phyloP scores from a whole-genome alignment of 2,113 vertebrate genomes.

The Lates calcarifer region DNA sequence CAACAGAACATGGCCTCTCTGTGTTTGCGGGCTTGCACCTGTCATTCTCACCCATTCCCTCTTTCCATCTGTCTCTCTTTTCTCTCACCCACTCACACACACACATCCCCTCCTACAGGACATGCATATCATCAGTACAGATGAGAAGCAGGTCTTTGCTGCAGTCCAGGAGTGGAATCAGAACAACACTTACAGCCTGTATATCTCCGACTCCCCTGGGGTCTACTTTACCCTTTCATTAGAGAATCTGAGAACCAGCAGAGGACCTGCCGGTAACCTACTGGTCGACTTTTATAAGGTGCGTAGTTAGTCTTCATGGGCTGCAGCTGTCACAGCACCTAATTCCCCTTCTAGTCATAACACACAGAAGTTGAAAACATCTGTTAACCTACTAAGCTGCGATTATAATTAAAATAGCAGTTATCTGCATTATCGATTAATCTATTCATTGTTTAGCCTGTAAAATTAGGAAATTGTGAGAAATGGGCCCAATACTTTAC shows the following conservation, averaged over 20 bases:
- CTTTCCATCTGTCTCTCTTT: neutral
- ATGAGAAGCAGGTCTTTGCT: conserved; percentile 96
- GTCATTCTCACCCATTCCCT: conserved; percentile 19
- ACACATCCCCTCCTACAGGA: conserved; percentile 83
- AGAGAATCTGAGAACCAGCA: conserved; percentile 93
- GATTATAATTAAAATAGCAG: neutral
- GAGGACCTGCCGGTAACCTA: conserved; percentile 92
- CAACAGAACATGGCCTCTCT: neutral
- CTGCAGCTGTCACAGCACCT: conserved; percentile 29
- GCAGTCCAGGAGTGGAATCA: conserved; percentile 98
- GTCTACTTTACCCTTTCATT: conserved; percentile 94
- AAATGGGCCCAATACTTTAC: neutral
- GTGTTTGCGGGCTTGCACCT: conserved; percentile 11
- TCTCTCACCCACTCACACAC: neutral
- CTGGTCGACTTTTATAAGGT: conserved; percentile 98
- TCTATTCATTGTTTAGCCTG: neutral
- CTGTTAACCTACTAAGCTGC: neutral
- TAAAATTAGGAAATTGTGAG: neutral
- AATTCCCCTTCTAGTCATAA: neutral
- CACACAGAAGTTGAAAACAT: neutral
- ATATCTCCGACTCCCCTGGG: conserved; percentile 93
- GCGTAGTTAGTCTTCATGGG: conserved; percentile 54
- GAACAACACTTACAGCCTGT: conserved; percentile 96
- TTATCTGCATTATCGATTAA: neutral
- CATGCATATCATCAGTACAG: conserved; percentile 98